Conservation (phyloP, 1,140 invertebrate species). For the Sycophaga agraensis region DNA sequence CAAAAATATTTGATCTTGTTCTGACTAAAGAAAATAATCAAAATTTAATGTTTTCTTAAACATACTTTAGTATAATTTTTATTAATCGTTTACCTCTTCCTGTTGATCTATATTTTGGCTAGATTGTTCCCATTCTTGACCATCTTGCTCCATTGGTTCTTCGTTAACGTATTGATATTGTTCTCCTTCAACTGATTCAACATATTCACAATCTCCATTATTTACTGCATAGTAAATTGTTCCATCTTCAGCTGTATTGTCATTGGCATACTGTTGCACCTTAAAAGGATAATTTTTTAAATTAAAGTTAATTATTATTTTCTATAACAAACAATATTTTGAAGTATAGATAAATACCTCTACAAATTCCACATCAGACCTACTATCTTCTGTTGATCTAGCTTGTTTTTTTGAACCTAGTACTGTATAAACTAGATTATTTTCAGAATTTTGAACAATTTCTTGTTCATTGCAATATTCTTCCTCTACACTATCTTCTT, state of each 20-base stretch:
- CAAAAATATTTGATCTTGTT: slow-evolving; percentile 52
- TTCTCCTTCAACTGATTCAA: slow-evolving; percentile 41
- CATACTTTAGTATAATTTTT: background rate
- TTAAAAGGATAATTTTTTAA: slow-evolving; percentile 10
- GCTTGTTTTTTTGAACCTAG: slow-evolving; percentile 51
- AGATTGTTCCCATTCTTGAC: slow-evolving; percentile 45
- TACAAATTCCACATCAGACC: slow-evolving; percentile 36
- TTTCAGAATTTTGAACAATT: slow-evolving; percentile 50
- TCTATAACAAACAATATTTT: no score
- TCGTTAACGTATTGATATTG: slow-evolving; percentile 40
- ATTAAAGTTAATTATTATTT: no score
- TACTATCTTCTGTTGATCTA: slow-evolving; percentile 35
- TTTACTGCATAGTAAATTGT: slow-evolving; percentile 55
- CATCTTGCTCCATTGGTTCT: slow-evolving; percentile 38
- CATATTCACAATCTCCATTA: slow-evolving; percentile 49
- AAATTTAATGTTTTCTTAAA: background rate
- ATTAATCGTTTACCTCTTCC: slow-evolving; percentile 36
- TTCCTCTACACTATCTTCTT: slow-evolving; percentile 30
- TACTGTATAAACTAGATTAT: slow-evolving; percentile 54
- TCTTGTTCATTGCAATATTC: slow-evolving; percentile 43
- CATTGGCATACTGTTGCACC: slow-evolving; percentile 47
- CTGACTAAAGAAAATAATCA: slow-evolving; percentile 6
- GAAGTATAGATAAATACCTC: no score
- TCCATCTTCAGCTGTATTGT: slow-evolving; percentile 45
- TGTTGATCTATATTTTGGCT: slow-evolving; percentile 33